A percentile compares a stretch with the other conserved stretches of the same genome.
phyloP scores from a whole-genome alignment of 2,113 vertebrate genomes.

The Seriola rivoliana region DNA sequence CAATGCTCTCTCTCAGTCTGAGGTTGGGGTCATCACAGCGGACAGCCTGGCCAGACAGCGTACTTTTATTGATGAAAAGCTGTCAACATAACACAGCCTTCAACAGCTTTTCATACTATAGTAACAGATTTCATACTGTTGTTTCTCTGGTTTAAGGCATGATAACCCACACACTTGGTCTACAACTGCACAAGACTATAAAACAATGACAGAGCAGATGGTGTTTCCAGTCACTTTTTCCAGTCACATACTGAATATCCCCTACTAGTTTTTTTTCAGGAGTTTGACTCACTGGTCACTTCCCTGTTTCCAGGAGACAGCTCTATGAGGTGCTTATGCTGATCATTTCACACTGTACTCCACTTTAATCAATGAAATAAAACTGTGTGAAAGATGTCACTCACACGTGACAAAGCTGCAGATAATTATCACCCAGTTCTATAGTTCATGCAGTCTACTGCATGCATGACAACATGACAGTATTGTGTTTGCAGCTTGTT shows the following conservation, averaged over 20 bases:
- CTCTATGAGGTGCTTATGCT: too few relatives aligned
- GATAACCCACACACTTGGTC: conserved; percentile 2
- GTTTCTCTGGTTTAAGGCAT: neutral
- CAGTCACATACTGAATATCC: conserved; percentile 37
- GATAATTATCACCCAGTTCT: too few relatives aligned
- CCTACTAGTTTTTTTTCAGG: conserved; percentile 23
- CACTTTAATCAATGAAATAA: too few relatives aligned
- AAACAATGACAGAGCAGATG: neutral
- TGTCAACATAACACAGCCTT: conserved; percentile 1
- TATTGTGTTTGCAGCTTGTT: neutral
- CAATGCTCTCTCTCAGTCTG: conserved; percentile 17
- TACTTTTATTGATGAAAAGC: conserved; percentile 30
- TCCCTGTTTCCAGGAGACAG: neutral
- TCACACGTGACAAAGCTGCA: too few relatives aligned
- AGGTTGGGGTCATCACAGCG: conserved; percentile 5
- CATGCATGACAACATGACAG: neutral
- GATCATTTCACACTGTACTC: too few relatives aligned
- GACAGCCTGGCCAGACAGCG: conserved; percentile 10
- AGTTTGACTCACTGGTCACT: neutral
- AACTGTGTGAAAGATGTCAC: too few relatives aligned
- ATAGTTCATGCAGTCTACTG: neutral
- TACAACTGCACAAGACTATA: neutral
- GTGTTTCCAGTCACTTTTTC: conserved; percentile 48
- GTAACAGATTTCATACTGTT: neutral
- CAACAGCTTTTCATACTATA: conserved; percentile 23